Base-by-base conservation (phyloP, 2,797 vertebrate species). In the Rhabdophis nuchalis region DNA sequence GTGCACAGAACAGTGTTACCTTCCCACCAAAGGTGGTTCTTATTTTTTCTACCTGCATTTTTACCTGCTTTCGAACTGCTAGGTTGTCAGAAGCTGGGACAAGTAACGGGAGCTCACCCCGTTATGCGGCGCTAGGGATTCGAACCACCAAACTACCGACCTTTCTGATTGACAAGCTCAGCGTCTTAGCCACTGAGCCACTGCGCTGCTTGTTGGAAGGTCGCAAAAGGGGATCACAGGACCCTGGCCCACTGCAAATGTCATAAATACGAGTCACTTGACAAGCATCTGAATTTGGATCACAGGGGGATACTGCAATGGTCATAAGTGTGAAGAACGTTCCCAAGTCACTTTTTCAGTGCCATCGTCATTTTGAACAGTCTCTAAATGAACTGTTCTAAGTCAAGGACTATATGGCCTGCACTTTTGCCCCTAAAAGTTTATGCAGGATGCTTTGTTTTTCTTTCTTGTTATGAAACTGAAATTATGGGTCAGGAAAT, bases 391-490 rank as follows among this genome's bases (percentile, higher is more conserved):
- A 64, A 64, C 60, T 5, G 57, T 58, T 58, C 7, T 10, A 58
- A 58, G 23, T n/a, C 27, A 0, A 64, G 60, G 60, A 13, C 60
- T 13, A n/a, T 13, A 27, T n/a, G 11, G 13, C 11, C 91, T 93
- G 95, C 96, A 95, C 95, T 95, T 96, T 95, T 95, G 95, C 96
- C 95, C 97, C 68, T 52, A 36, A 89, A 96, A 97, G 97, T 97
- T 97, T 97, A 97, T 92, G 92, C 94, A 6, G 52, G 1, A 95
- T 94, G 96, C 25, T 85, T 94, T 97, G 97, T 36, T 36, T 20
- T 68, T 96, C 97, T 97, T 96, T 97, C 95, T 97, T 97, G 96
- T 97, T 96, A 97, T 96, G 96, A 96, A 97, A 87, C 95, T 97
- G 97, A 97, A 96, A 95, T 93, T 96, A 96, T 85, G 94, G 94